phyloP scores from a whole-genome alignment of 2,888 invertebrate species.

The Alentia gelatinosa region DNA sequence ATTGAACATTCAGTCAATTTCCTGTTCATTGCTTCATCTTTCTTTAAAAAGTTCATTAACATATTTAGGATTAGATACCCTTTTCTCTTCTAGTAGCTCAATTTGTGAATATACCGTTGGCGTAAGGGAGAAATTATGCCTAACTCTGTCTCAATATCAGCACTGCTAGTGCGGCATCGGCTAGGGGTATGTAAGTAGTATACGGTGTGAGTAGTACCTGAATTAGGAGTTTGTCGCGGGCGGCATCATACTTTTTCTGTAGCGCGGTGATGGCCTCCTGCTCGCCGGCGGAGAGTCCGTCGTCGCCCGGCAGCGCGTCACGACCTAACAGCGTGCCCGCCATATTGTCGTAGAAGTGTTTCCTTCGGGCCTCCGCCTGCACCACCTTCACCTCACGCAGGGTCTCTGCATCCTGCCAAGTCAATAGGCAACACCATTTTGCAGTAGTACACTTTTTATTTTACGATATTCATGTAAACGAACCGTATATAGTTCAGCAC shows the following conservation, averaged over 20 bases:
- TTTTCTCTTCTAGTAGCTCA: too few relatives aligned
- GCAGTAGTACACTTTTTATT: not conserved
- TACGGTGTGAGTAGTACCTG: conserved; percentile 70
- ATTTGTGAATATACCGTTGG: too few relatives aligned
- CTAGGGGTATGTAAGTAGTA: too few relatives aligned
- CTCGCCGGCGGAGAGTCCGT: conserved; percentile 58
- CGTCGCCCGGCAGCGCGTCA: not conserved
- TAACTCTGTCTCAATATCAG: too few relatives aligned
- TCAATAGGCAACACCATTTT: not conserved
- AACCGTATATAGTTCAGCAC: too few relatives aligned
- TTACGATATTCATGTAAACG: too few relatives aligned
- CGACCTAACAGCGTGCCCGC: conserved; percentile 68
- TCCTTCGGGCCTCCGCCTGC: conserved; percentile 59
- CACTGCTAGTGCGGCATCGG: too few relatives aligned
- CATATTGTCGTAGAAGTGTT: conserved; percentile 70
- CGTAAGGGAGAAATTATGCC: too few relatives aligned
- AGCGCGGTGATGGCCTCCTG: conserved; percentile 69
- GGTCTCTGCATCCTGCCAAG: conserved; percentile 64
- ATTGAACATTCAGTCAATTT: too few relatives aligned
- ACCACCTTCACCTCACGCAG: conserved; percentile 67
- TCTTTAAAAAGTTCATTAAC: too few relatives aligned
- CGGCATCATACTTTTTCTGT: conserved; percentile 76
- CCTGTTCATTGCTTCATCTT: too few relatives aligned
- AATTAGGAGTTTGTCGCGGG: conserved; percentile 73
- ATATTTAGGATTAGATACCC: too few relatives aligned